Conservation (phyloP, 2,113 vertebrate genomes). For the Arizona elegans region DNA sequence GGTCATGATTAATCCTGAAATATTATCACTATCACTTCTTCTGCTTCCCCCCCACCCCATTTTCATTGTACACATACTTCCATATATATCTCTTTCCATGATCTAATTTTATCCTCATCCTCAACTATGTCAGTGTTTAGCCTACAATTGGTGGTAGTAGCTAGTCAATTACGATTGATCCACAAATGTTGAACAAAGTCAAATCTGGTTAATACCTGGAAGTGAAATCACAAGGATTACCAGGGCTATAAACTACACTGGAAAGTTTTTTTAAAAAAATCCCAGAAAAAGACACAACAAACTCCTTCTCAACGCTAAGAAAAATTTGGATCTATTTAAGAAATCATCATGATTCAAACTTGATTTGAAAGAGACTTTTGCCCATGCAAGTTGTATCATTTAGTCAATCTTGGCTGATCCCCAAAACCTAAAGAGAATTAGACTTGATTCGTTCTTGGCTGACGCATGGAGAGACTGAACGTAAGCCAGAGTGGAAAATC, state of each 20-base stretch:
- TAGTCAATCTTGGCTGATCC: background rate
- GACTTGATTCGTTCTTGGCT: background rate
- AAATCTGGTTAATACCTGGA: background rate
- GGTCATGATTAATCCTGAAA: background rate
- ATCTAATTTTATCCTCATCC: background rate
- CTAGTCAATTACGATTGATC: background rate
- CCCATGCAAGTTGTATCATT: background rate
- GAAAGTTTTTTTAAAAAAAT: background rate
- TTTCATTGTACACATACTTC: background rate
- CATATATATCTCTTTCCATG: background rate
- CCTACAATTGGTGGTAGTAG: background rate
- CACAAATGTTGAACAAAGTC: background rate
- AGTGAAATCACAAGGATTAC: background rate
- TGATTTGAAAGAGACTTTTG: background rate
- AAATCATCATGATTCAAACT: background rate
- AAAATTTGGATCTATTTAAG: background rate
- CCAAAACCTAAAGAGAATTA: background rate
- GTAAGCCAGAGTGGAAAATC: background rate
- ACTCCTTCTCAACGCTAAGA: background rate
- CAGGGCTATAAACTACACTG: background rate
- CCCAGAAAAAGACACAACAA: background rate
- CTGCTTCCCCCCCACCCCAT: background rate
- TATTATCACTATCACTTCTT: background rate
- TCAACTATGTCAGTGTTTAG: background rate
- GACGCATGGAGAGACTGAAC: background rate